phyloP scores from a whole-genome alignment of 2,888 invertebrate genomes.

The Eurytoma californica region DNA sequence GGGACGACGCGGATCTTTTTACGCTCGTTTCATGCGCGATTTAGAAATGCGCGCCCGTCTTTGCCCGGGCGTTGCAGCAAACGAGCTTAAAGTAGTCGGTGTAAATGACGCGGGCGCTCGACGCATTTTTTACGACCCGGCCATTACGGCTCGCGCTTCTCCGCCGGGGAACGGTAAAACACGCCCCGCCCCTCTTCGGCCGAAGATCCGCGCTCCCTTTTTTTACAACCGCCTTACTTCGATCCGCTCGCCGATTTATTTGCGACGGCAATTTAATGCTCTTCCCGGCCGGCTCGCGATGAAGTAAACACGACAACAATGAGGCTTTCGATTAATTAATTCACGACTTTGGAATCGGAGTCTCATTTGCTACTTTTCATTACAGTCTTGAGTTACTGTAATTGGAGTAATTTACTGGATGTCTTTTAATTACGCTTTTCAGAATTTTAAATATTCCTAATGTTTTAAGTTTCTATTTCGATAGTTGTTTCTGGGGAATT shows the following conservation, averaged over 20 bases:
- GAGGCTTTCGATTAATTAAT: background rate
- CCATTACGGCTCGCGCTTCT: background rate
- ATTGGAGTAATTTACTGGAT: too few relatives aligned
- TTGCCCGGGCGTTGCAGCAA: background rate
- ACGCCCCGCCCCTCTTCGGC: too few relatives aligned
- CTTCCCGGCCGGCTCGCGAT: too few relatives aligned
- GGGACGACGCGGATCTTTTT: constrained; percentile 19
- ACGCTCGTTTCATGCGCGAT: constrained; percentile 51
- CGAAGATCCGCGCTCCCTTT: too few relatives aligned
- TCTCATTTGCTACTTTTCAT: background rate
- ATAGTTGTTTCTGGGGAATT: too few relatives aligned
- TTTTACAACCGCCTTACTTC: too few relatives aligned
- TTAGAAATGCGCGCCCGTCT: constrained; percentile 39
- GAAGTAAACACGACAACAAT: too few relatives aligned
- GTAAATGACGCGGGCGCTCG: constrained; percentile 44
- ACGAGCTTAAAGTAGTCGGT: constrained; percentile 38
- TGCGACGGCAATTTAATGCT: too few relatives aligned
- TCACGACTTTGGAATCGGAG: background rate
- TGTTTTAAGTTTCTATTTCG: too few relatives aligned
- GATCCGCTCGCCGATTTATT: too few relatives aligned
- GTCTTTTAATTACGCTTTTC: too few relatives aligned
- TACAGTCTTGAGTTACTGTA: background rate
- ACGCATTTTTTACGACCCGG: constrained; percentile 33
- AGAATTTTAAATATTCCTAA: too few relatives aligned
- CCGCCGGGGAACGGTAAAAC: background rate